A percentile compares a stretch with the other conserved stretches of the same genome.
These are phyloP conservation scores for Stercorarius parasiticus DNA, from an alignment of 2,113 vertebrate species.

Conservation along the genomic window DNA sequence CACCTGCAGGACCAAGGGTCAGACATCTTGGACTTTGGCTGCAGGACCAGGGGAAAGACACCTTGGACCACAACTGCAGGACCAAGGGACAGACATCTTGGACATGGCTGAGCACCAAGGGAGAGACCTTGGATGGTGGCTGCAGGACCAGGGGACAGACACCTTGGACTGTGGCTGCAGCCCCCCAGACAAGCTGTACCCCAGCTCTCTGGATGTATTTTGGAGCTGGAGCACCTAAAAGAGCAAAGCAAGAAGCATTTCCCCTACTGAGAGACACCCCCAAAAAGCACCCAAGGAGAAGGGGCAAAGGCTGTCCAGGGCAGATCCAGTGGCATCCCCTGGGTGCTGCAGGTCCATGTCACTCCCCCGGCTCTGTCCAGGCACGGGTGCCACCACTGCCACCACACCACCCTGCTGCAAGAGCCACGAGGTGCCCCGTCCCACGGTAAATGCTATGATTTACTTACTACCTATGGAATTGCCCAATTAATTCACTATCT, in stretches of 20 bases:
- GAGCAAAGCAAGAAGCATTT: neutral
- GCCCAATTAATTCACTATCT: constrained; percentile 65
- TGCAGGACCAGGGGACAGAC: neutral
- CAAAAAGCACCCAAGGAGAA: neutral
- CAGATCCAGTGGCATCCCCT: rapidly evolving
- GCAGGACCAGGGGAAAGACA: neutral
- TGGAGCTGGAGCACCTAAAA: neutral
- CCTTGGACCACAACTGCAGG: too few species aligned
- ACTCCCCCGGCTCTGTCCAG: neutral
- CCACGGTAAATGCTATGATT: neutral
- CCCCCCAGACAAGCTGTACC: neutral
- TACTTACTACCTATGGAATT: constrained; percentile 59
- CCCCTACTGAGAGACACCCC: neutral
- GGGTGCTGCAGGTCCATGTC: neutral
- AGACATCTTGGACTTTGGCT: neutral
- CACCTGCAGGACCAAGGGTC: neutral
- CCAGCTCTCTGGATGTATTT: neutral
- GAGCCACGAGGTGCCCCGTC: rapidly evolving
- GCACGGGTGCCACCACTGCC: neutral
- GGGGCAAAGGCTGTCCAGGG: neutral
- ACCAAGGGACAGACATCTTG: neutral
- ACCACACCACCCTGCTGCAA: neutral
- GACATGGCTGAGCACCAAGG: neutral
- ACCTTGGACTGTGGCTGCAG: neutral
- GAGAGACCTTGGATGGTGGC: too few species aligned